Percentiles rank a stretch among this genome's conserved stretches.
These are phyloP conservation scores for Boulengerochromis microlepis DNA, from an alignment of 2,113 vertebrate genomes.

Conservation along the genomic window DNA sequence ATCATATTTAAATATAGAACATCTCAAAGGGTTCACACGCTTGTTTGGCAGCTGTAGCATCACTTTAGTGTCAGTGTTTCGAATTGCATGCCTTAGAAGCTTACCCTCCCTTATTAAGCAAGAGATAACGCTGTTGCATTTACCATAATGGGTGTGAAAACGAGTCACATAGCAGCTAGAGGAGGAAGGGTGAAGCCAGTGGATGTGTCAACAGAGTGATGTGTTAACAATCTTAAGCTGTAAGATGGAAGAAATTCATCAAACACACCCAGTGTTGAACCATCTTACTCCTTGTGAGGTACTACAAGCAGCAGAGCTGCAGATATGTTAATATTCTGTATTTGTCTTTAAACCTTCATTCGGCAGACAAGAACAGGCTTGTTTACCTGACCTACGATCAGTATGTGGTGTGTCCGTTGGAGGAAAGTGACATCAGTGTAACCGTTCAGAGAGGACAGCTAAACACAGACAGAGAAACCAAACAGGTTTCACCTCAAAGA, in stretches of 20 bases:
- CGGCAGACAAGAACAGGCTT: neutral
- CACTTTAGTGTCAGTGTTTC: neutral
- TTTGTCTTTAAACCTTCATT: neutral
- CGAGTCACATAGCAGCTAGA: neutral
- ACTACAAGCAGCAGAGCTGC: neutral
- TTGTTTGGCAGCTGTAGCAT: neutral
- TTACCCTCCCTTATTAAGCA: constrained; percentile 41
- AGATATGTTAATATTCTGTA: neutral
- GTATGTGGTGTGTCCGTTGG: neutral
- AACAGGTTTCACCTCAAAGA: constrained; percentile 12
- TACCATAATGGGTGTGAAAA: constrained; percentile 59
- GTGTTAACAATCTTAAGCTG: constrained; percentile 5
- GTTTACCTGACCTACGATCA: constrained; percentile 16
- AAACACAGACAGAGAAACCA: neutral
- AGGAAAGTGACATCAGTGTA: constrained; percentile 52
- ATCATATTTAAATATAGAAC: neutral
- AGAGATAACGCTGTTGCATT: constrained; percentile 62
- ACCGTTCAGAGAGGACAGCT: constrained; percentile 2
- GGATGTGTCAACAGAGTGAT: constrained; percentile 3
- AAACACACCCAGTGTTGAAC: neutral
- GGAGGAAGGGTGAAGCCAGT: constrained; percentile 1
- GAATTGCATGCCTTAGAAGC: neutral
- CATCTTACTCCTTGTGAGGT: neutral
- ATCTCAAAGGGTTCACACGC: neutral
- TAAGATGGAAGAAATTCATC: neutral